Evolutionary conservation across 2,113 vertebrate species (phyloP).

Genomic region (Carettochelys insculpta): DNA sequence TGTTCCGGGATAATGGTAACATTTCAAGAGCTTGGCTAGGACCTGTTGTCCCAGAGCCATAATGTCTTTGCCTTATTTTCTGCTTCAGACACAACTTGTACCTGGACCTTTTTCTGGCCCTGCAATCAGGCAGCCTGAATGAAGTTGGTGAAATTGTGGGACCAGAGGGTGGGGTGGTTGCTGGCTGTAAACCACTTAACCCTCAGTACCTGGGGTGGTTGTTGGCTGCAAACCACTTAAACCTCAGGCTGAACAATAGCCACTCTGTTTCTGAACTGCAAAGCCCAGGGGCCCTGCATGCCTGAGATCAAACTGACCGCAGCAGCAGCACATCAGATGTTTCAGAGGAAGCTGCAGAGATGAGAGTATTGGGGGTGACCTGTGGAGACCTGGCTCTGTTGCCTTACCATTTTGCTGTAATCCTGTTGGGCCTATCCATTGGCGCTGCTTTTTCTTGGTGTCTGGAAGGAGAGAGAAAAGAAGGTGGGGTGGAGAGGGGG

Average conservation of each 20-base stretch:
- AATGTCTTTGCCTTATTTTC: neutral
- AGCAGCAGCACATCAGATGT: neutral
- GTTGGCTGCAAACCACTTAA: neutral
- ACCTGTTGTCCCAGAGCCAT: neutral
- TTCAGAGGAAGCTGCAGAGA: neutral
- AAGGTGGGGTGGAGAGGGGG: accelerated
- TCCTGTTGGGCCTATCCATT: constrained; percentile 78
- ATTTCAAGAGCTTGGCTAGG: neutral
- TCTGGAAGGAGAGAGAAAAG: constrained; percentile 5
- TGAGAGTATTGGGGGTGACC: too few relatives aligned
- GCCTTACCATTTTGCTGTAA: constrained; percentile 74
- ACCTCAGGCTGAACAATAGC: neutral
- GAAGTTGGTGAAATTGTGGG: neutral
- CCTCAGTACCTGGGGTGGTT: neutral
- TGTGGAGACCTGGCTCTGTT: too few relatives aligned
- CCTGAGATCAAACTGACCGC: neutral
- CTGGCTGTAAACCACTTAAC: neutral
- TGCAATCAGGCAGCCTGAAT: neutral
- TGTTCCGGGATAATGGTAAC: neutral
- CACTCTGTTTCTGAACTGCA: neutral
- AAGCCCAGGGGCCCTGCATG: neutral
- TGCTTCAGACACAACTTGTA: neutral
- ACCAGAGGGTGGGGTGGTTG: neutral
- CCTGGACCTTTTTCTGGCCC: neutral
- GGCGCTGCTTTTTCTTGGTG: constrained; percentile 75